Evolutionary conservation across 2,797 vertebrate genomes (phyloP).

Genomic region (Cheirogaleus major): DNA sequence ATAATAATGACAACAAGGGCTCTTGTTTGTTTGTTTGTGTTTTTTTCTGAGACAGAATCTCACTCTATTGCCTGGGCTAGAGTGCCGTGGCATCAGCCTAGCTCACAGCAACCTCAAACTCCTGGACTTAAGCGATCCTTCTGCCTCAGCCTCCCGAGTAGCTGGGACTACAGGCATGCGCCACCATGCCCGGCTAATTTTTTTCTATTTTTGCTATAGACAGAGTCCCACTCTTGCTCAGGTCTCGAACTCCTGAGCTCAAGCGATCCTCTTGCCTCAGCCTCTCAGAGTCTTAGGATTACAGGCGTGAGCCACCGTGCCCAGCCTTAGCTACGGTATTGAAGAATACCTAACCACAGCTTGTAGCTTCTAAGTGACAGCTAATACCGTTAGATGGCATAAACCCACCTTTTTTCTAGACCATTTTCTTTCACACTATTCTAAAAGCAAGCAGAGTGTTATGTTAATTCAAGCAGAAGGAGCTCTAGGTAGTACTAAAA

Average conservation of each 20-base stretch:
- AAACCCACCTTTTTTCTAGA: neutral
- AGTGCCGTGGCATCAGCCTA: no score
- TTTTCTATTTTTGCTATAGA: no score
- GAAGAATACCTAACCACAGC: neutral
- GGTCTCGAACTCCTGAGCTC: no score
- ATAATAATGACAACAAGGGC: neutral
- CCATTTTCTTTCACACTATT: neutral
- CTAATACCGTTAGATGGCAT: neutral
- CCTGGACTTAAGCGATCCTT: no score
- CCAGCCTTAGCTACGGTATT: neutral
- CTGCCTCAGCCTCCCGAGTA: no score
- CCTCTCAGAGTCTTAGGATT: neutral
- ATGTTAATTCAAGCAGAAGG: neutral
- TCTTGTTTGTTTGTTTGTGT: neutral
- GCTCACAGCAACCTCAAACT: no score
- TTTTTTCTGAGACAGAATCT: no score
- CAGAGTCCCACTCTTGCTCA: no score
- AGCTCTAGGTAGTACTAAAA: slow-evolving; percentile 34
- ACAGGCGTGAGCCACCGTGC: neutral
- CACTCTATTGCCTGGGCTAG: no score
- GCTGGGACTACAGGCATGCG: no score
- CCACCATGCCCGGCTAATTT: neutral
- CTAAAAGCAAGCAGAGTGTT: slow-evolving; percentile 4
- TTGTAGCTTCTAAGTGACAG: neutral
- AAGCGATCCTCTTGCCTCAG: neutral